These are phyloP conservation scores for Adelognathus sp. DNA, from an alignment of 2,888 invertebrate genomes.

Conservation along the genomic window DNA sequence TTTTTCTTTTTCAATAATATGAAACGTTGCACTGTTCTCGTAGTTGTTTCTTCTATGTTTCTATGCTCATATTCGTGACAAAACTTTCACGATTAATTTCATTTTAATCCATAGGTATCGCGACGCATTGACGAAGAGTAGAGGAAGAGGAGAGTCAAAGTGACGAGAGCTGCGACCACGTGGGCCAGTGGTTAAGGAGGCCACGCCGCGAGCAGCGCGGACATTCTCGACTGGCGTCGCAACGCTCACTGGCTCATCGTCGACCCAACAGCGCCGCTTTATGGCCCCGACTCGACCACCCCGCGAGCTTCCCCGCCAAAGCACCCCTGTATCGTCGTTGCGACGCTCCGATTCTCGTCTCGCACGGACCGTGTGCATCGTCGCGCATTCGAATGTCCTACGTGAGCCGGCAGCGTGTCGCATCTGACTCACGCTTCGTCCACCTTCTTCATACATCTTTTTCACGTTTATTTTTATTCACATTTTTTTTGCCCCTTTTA, in stretches of 20 bases:
- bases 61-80: background rate
- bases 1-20: background rate
- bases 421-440: slow-evolving; percentile 42
- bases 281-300: slow-evolving; percentile 36
- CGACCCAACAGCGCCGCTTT: slow-evolving; percentile 58
- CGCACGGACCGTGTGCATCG: slow-evolving; percentile 51
- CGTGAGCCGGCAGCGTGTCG: slow-evolving; percentile 55
- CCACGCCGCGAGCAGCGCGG: slow-evolving; percentile 49
- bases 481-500: slow-evolving; percentile 1
- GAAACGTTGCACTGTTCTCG: background rate
- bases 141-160: background rate
- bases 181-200: slow-evolving; percentile 42
- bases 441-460: background rate
- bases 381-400: slow-evolving; percentile 57
- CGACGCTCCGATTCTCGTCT: slow-evolving; percentile 18
- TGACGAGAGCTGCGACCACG: slow-evolving; percentile 49
- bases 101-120: background rate
- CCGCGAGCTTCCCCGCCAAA: slow-evolving; percentile 1
- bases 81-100: background rate
- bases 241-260: slow-evolving; percentile 58
- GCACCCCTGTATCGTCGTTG: slow-evolving; percentile 1
- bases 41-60: background rate
- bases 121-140: background rate
- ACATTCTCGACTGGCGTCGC: slow-evolving; percentile 62
- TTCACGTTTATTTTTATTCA: background rate